Conservation (phyloP, 2,797 vertebrate genomes). For the Nasua narica region DNA sequence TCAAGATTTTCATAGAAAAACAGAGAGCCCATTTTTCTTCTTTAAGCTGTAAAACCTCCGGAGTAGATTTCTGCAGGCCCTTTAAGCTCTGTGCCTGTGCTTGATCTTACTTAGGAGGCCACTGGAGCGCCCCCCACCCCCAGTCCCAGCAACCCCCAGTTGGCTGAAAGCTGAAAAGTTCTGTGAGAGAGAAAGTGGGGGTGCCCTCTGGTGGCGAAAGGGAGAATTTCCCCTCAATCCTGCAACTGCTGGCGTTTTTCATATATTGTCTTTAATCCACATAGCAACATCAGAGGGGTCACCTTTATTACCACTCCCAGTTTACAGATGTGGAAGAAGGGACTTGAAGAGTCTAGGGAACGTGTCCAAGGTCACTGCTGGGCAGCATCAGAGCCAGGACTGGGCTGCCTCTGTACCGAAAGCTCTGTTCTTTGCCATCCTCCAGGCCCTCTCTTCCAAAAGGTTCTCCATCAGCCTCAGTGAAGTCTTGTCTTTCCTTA, state of each 20-base stretch:
- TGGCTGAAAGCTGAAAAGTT: not conserved
- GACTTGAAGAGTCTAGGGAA: not conserved
- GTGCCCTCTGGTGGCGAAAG: slow-evolving; percentile 37
- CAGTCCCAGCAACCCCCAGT: fast-evolving
- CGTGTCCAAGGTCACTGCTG: not conserved
- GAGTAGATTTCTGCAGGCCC: not conserved
- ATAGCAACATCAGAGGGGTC: not conserved
- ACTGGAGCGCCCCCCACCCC: too few species aligned
- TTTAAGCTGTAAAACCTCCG: not conserved
- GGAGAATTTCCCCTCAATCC: not conserved
- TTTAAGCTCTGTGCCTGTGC: not conserved
- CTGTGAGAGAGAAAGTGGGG: not conserved
- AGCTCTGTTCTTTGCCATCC: not conserved
- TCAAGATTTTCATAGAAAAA: slow-evolving; percentile 14
- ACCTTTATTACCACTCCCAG: not conserved
- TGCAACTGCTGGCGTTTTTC: not conserved
- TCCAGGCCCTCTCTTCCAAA: not conserved
- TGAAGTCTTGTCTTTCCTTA: not conserved
- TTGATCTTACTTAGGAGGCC: too few species aligned
- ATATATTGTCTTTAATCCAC: not conserved
- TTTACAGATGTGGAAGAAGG: not conserved
- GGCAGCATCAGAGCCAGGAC: not conserved
- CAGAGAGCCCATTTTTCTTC: not conserved
- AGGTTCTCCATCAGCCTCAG: not conserved
- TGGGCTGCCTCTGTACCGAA: not conserved